Conservation (phyloP, 2,113 vertebrate species). For the Grallaria varia region DNA sequence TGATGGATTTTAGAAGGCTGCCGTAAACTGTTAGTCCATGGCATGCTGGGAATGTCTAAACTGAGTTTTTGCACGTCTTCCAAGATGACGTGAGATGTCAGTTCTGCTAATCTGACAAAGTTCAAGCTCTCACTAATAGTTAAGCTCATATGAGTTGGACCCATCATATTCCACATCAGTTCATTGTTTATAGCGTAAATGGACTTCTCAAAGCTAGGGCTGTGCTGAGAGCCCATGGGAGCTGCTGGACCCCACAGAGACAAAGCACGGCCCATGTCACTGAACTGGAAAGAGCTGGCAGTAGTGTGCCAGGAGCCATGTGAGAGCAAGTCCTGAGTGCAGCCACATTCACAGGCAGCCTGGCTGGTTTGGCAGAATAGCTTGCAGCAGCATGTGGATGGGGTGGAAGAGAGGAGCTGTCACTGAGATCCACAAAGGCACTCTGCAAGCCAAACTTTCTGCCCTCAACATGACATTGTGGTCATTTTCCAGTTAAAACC, state of each 20-base stretch:
- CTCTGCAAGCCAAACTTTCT: neutral
- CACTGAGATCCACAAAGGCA: neutral
- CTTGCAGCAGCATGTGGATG: neutral
- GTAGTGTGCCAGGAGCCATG: accelerated
- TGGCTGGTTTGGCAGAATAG: neutral
- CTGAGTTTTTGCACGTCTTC: neutral
- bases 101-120: neutral
- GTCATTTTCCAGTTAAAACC: neutral
- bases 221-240: neutral
- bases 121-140: neutral
- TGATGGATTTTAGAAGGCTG: neutral
- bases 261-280: accelerated
- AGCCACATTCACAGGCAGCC: accelerated
- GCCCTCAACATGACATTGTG: neutral
- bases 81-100: neutral
- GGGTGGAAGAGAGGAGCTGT: neutral
- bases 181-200: neutral
- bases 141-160: accelerated
- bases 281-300: neutral
- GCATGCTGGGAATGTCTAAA: neutral
- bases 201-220: neutral
- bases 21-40: accelerated
- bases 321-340: neutral
- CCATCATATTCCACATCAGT: neutral
- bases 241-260: neutral